Conservation (phyloP, 2,888 invertebrate genomes). For the Sipha maydis region DNA sequence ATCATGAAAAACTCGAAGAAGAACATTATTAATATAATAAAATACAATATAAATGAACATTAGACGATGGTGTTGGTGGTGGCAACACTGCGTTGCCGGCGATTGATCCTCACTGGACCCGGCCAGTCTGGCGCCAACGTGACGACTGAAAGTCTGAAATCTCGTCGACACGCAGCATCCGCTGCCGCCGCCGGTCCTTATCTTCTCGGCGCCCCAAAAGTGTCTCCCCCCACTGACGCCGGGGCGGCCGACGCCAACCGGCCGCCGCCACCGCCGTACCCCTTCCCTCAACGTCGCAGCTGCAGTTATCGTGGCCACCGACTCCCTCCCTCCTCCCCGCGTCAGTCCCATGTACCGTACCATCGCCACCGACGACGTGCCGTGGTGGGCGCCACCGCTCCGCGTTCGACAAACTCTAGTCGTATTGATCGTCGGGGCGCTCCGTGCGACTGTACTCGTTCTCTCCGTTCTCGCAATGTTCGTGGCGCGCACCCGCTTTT, state of each 20-base stretch:
- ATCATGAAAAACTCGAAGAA: neutral
- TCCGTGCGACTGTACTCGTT: conserved; percentile 39
- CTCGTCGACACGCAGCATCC: conserved; percentile 53
- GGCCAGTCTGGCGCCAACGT: conserved; percentile 60
- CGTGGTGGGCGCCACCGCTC: conserved; percentile 19
- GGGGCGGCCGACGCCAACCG: conserved; percentile 43
- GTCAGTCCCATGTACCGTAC: neutral
- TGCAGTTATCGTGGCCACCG: neutral
- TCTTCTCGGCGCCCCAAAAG: conserved; percentile 58
- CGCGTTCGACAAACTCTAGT: conserved; percentile 6
- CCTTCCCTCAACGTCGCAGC: neutral
- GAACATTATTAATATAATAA: neutral
- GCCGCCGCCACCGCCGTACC: conserved; percentile 4
- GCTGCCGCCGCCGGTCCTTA: conserved; percentile 47
- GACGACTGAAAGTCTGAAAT: conserved; percentile 62
- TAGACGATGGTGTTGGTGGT: neutral
- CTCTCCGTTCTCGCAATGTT: conserved; percentile 10
- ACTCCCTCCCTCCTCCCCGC: neutral
- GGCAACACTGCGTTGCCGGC: conserved; percentile 48
- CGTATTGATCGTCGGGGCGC: conserved; percentile 49
- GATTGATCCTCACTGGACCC: conserved; percentile 60
- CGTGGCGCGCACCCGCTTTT: conserved; percentile 39
- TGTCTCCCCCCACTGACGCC: conserved; percentile 44
- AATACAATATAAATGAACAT: too few relatives aligned
- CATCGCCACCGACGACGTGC: neutral